These are phyloP conservation scores for Fundulus diaphanus DNA, from an alignment of 2,797 vertebrate species.

Conservation along the genomic window DNA sequence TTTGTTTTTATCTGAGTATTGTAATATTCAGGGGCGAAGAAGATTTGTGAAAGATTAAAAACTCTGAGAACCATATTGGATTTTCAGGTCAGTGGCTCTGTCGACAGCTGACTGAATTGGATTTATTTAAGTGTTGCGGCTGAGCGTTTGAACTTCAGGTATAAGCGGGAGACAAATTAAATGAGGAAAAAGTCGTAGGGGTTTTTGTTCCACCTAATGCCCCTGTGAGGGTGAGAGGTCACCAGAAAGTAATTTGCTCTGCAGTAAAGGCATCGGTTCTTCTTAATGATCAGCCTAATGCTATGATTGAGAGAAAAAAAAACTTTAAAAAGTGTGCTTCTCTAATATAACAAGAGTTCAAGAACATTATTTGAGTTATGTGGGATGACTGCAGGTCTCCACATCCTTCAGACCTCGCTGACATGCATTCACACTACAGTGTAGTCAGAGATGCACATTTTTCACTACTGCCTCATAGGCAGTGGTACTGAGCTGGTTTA, in stretches of 20 bases:
- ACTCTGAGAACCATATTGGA: constrained; percentile 43
- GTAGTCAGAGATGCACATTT: neutral
- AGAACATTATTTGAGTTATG: neutral
- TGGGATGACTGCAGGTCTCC: neutral
- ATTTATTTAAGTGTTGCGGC: constrained; percentile 47
- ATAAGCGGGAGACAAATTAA: neutral
- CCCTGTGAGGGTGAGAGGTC: neutral
- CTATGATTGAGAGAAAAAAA: neutral
- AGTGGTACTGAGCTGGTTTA: neutral
- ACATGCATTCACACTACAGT: neutral
- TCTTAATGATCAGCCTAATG: neutral
- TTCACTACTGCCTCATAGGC: neutral
- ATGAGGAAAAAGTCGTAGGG: neutral
- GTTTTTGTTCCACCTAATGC: neutral
- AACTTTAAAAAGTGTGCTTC: neutral
- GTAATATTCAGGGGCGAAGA: constrained; percentile 42
- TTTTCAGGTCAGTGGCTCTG: constrained; percentile 57
- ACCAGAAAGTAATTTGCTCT: neutral
- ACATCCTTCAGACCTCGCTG: neutral
- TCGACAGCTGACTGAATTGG: constrained; percentile 30
- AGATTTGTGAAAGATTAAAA: constrained; percentile 65
- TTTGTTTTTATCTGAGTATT: constrained; percentile 60
- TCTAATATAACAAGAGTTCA: neutral
- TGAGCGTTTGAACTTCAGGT: constrained; percentile 39
- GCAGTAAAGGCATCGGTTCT: neutral